Base-by-base conservation (phyloP, 1,140 invertebrate genomes). In the Caerostris darwini region DNA sequence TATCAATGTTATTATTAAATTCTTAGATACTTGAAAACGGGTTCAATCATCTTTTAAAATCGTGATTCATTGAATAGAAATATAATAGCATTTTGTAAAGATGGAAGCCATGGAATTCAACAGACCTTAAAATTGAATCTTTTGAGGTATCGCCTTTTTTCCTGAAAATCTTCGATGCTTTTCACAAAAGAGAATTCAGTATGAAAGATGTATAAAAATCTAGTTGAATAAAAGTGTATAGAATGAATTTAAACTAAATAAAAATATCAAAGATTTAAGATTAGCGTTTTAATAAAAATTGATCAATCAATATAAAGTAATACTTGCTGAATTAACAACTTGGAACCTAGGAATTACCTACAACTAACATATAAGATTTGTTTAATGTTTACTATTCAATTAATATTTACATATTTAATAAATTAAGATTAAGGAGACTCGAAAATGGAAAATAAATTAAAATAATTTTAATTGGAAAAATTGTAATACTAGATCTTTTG, bases 41-140 rank as follows among this genome's bases (percentile, higher is more conserved):
- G n/a, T 5, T 4, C 17, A 17, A 17, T 17, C 61, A 67, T 67
- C 61, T n/a, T 67, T 67, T 17, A 67, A 67, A 67, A 12, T 12
- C 17, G 61, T 17, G n/a, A 67, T n/a, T 12, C n/a, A 14, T 64
- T 64, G 12, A 67, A 67, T 67, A 14, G 61, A 67, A 17, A 67
- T 67, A 67, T 67, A 17, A 5, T n/a, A 14, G 14, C n/a, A 67
- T 67, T 67, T 17, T 67, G 5, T 67, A n/a, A 67, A 67, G n/a
- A 67, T 67, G 6, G n/a, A n/a, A 67, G 61, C 14, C 61, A 5
- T 17, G 5, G n/a, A n/a, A 10, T 67, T n/a, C 61, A 67, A n/a
- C 61, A n/a, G 61, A 67, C 61, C 61, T n/a, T n/a, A 17, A 67
- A 67, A 67, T 67, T 67, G 61, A 67, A 67, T n/a, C 61, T 67